These are phyloP conservation scores for Lasioglossum oenotherae DNA, from an alignment of 2,888 invertebrate species.

Conservation along the genomic window DNA sequence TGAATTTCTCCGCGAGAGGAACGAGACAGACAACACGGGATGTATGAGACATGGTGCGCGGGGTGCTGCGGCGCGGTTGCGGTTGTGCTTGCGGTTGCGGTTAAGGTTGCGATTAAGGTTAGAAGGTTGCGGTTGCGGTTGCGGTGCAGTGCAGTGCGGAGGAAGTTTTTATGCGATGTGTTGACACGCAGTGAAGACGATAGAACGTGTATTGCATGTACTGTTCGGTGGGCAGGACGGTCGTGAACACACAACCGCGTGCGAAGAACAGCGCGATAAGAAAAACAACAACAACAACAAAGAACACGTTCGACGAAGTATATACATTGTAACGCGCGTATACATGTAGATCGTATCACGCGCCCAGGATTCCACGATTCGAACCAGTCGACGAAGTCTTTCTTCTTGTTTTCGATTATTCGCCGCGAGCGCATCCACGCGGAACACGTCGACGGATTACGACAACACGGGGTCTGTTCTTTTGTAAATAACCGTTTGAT, in stretches of 20 bases:
- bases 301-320: not conserved
- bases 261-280: not conserved
- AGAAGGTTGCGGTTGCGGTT: not conserved
- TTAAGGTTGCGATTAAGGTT: not conserved
- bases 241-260: not conserved
- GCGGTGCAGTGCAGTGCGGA: slow-evolving; percentile 9
- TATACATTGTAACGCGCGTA: slow-evolving; percentile 1
- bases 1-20: slow-evolving; percentile 7
- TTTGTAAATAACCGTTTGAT: slow-evolving; percentile 69
- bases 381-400: slow-evolving; percentile 56
- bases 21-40: not conserved
- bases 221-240: not conserved
- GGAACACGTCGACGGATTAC: not conserved
- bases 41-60: not conserved
- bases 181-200: not conserved
- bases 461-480: slow-evolving; percentile 55
- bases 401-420: slow-evolving; percentile 49
- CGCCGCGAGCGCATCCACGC: not conserved
- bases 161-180: not conserved
- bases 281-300: not conserved
- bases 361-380: slow-evolving; percentile 47
- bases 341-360: not conserved
- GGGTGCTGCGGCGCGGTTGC: slow-evolving; percentile 1
- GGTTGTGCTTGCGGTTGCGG: not conserved
- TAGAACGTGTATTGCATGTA: not conserved